Evolutionary conservation across 2,797 vertebrate genomes (phyloP).

Genomic region (Adelosebastes latens): DNA sequence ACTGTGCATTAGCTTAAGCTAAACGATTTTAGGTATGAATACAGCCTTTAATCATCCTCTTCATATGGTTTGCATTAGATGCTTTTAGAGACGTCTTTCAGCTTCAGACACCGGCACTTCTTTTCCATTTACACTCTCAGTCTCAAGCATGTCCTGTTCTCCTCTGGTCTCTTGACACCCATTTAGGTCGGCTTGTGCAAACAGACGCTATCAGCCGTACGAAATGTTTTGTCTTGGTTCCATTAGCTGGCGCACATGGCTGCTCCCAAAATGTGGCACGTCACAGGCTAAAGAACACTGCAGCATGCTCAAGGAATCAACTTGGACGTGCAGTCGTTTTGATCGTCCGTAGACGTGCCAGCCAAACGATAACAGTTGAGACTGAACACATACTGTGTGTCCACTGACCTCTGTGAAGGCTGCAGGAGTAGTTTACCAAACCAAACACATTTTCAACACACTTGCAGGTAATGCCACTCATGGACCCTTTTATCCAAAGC

Average conservation of each 20-base stretch:
- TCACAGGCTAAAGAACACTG: constrained; percentile 35
- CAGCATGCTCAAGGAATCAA: constrained; percentile 2
- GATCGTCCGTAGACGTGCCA: neutral
- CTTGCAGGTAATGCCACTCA: neutral
- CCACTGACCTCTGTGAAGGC: neutral
- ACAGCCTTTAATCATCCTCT: constrained; percentile 61
- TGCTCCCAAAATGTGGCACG: constrained; percentile 29
- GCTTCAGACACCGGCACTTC: constrained; percentile 30
- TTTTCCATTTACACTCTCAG: constrained; percentile 42
- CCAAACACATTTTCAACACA: neutral
- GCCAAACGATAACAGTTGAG: constrained; percentile 6
- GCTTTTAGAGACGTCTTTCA: constrained; percentile 58
- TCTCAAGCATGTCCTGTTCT: constrained; percentile 51
- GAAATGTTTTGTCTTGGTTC: constrained; percentile 71
- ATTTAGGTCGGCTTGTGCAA: constrained; percentile 63
- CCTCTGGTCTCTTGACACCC: constrained; percentile 39
- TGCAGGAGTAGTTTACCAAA: neutral
- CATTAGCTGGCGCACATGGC: constrained; percentile 61
- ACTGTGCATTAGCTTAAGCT: constrained; percentile 50
- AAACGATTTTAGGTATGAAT: constrained; percentile 28
- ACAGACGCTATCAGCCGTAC: constrained; percentile 63
- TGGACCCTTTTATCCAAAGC: neutral
- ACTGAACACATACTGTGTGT: neutral
- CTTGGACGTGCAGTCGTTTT: neutral
- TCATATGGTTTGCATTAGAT: constrained; percentile 58